These are phyloP conservation scores for Dipodomys merriami DNA, from an alignment of 2,113 vertebrate genomes.

Conservation along the genomic window DNA sequence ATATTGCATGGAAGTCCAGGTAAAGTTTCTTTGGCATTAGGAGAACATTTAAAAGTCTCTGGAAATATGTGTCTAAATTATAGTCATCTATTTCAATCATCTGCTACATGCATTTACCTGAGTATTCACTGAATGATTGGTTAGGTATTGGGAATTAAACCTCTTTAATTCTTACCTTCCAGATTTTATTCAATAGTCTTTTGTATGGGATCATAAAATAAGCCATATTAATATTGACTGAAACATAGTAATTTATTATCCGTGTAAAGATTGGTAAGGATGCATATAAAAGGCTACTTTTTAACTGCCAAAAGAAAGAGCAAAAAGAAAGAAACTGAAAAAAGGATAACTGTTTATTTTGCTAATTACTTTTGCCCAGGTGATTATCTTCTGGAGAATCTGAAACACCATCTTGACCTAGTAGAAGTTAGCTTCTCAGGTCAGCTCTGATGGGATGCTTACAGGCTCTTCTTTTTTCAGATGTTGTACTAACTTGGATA, in stretches of 20 bases:
- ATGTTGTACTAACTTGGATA: background rate
- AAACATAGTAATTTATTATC: background rate
- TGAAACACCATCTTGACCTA: too few relatives aligned
- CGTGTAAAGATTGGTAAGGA: background rate
- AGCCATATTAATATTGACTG: background rate
- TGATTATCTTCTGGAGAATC: too few relatives aligned
- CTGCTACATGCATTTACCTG: too few relatives aligned
- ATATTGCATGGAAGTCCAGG: background rate
- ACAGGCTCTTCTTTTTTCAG: background rate
- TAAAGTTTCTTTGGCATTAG: background rate
- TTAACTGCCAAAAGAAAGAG: too few relatives aligned
- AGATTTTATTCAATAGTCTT: background rate
- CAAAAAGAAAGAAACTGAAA: background rate
- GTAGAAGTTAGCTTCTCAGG: background rate
- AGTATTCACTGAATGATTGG: background rate
- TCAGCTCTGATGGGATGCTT: background rate
- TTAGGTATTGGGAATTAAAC: too few relatives aligned
- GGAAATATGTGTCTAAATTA: background rate
- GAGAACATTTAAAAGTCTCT: background rate
- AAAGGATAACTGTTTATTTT: too few relatives aligned
- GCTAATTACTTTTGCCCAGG: background rate
- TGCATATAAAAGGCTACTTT: background rate
- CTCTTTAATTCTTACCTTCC: background rate
- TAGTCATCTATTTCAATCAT: too few relatives aligned
- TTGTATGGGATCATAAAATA: background rate